phyloP scores from a whole-genome alignment of 1,140 invertebrate species.

The Sweltsa coloradensis region DNA sequence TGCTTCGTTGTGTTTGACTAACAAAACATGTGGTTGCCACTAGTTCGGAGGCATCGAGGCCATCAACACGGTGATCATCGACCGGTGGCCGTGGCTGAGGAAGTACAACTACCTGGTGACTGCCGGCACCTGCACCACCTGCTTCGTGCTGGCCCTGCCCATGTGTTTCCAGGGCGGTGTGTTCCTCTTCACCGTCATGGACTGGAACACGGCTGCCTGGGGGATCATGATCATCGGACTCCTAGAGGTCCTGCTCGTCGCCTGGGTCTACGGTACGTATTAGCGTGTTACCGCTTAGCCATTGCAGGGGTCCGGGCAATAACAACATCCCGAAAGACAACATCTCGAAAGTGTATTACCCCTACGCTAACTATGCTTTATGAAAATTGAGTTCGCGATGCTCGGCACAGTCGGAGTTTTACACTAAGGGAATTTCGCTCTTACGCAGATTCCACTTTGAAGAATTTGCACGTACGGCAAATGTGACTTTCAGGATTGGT shows the following conservation, averaged over 20 bases:
- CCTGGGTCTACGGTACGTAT: conserved; percentile 54
- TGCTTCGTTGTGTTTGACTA: too few relatives aligned
- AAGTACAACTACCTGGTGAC: conserved; percentile 43
- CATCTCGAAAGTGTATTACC: conserved; percentile 22
- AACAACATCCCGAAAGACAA: conserved; percentile 39
- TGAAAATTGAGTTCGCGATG: background rate
- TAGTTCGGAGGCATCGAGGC: conserved; percentile 71
- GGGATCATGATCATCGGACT: conserved; percentile 64
- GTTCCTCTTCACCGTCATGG: conserved; percentile 62
- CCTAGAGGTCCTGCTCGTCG: conserved; percentile 49
- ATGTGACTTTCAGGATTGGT: too few relatives aligned
- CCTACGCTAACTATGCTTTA: background rate
- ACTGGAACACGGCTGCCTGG: conserved; percentile 75
- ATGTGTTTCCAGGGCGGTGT: conserved; percentile 60
- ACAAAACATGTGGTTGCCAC: too few relatives aligned
- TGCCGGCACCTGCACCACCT: conserved; percentile 40
- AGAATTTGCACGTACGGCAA: too few relatives aligned
- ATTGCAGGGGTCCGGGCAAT: conserved; percentile 20
- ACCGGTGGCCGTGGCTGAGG: conserved; percentile 50
- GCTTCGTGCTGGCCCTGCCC: conserved; percentile 50
- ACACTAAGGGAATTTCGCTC: too few relatives aligned
- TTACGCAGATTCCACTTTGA: too few relatives aligned
- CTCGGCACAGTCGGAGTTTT: too few relatives aligned
- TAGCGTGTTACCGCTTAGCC: background rate
- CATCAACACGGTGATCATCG: conserved; percentile 60